A percentile compares a stretch with the other conserved stretches of the same genome.
Conservation (phyloP, 2,888 invertebrate genomes). For the Gandaritis pyraliata region DNA sequence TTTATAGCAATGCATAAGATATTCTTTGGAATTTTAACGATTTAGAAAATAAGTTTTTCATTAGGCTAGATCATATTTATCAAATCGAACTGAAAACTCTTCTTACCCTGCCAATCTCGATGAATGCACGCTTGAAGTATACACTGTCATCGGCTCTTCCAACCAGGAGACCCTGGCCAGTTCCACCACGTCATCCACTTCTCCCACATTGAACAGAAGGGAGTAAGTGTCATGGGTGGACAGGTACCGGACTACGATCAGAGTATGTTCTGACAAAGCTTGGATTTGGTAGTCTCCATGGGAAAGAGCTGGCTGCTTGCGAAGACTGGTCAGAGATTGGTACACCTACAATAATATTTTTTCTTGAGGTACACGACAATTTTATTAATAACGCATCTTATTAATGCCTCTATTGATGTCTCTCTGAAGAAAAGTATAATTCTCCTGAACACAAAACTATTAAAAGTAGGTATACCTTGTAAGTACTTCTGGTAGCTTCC, state of each 20-base stretch:
- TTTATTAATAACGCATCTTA: too few relatives aligned
- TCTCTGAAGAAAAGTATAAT: too few relatives aligned
- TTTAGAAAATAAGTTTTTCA: too few relatives aligned
- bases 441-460: background rate
- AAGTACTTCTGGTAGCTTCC: conserved; percentile 76
- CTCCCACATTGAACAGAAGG: conserved; percentile 82
- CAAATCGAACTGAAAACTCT: background rate
- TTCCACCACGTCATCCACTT: conserved; percentile 62
- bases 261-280: conserved; percentile 55
- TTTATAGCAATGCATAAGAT: too few relatives aligned
- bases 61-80: too few relatives aligned
- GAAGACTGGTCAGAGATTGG: conserved; percentile 77
- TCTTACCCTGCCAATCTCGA: conserved; percentile 57
- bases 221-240: conserved; percentile 60
- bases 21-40: too few relatives aligned
- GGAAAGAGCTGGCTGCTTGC: conserved; percentile 70
- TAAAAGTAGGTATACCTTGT: conserved; percentile 64
- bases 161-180: conserved; percentile 55
- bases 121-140: conserved; percentile 64
- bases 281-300: conserved; percentile 65
- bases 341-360: conserved; percentile 69
- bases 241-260: conserved; percentile 59
- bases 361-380: too few relatives aligned
- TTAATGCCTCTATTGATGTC: too few relatives aligned
- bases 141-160: conserved; percentile 53